A percentile compares a stretch with the other conserved stretches of the same genome.
These are phyloP conservation scores for Melanophora roralis DNA, from an alignment of 2,888 invertebrate genomes.

Conservation along the genomic window DNA sequence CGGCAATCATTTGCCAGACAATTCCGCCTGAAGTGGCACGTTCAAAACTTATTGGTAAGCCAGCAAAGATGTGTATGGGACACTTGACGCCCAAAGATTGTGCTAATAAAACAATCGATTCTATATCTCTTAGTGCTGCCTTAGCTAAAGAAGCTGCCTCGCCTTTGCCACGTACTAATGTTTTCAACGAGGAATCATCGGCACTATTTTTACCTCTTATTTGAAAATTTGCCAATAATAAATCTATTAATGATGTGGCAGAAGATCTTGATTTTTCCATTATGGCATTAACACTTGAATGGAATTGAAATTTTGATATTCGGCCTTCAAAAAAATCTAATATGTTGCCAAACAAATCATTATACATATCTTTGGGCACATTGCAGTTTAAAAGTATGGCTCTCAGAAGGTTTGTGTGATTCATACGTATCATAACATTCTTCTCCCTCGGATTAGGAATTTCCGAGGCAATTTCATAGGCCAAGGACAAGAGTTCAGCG, in stretches of 20 bases:
- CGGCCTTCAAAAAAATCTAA: conserved; percentile 79
- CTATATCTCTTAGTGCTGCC: conserved; percentile 86
- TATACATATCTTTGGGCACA: conserved; percentile 83
- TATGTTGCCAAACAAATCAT: conserved; percentile 71
- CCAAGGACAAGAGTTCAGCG: conserved; percentile 89
- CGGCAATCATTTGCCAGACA: conserved; percentile 80
- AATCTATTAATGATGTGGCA: conserved; percentile 72
- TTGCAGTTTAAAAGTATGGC: conserved; percentile 88
- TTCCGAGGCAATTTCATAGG: conserved; percentile 85
- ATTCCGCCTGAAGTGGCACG: conserved; percentile 79
- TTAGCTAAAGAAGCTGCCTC: conserved; percentile 83
- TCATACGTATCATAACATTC: conserved; percentile 84
- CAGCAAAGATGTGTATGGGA: conserved; percentile 77
- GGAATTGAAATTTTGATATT: conserved; percentile 83
- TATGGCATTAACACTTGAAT: conserved; percentile 83
- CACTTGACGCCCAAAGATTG: conserved; percentile 87
- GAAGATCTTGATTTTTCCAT: conserved; percentile 78
- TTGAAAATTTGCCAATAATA: conserved; percentile 72
- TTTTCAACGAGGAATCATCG: conserved; percentile 74
- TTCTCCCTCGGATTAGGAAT: conserved; percentile 82
- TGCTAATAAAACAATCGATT: conserved; percentile 84
- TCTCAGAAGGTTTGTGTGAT: conserved; percentile 86
- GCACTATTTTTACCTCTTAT: conserved; percentile 72
- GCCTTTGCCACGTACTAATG: conserved; percentile 84
- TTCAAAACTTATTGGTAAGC: conserved; percentile 79